phyloP scores from a whole-genome alignment of 2,888 invertebrate genomes.

The Drosophila neonasuta region DNA sequence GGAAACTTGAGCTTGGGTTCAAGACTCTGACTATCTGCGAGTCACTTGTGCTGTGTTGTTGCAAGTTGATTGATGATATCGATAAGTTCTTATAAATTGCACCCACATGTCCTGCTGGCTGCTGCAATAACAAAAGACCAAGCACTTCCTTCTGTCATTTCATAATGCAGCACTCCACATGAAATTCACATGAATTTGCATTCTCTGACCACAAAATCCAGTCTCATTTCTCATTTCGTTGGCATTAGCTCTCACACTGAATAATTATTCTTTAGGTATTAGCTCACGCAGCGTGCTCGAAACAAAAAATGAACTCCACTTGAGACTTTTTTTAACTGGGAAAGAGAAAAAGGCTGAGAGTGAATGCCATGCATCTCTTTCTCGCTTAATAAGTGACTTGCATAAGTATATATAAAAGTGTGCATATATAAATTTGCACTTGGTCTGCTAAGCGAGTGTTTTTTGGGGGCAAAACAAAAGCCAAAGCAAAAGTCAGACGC shows the following conservation, averaged over 20 bases:
- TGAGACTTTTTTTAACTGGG: conserved; percentile 49
- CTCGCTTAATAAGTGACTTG: conserved; percentile 40
- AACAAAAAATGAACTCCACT: conserved; percentile 57
- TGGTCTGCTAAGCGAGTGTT: conserved; percentile 18
- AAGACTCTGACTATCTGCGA: conserved; percentile 15
- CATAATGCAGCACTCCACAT: conserved; percentile 7
- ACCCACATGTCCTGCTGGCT: conserved; percentile 42
- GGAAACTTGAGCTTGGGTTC: conserved; percentile 38
- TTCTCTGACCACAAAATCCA: conserved; percentile 12
- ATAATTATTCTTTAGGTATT: conserved; percentile 9
- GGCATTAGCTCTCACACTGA: no score
- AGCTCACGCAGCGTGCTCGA: conserved; percentile 32
- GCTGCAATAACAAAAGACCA: conserved; percentile 1
- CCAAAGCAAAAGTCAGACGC: conserved; percentile 50
- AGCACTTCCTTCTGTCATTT: conserved; percentile 32
- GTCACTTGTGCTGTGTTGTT: conserved; percentile 14
- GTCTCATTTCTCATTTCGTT: neutral
- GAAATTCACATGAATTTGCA: conserved; percentile 37
- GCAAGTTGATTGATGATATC: conserved; percentile 79
- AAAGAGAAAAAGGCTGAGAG: neutral
- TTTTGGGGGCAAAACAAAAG: conserved; percentile 23
- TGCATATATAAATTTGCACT: conserved; percentile 13
- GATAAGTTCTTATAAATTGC: conserved; percentile 80
- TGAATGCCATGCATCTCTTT: conserved; percentile 2
- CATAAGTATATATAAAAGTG: conserved; percentile 12